Base-by-base conservation (phyloP, 2,113 vertebrate species). In the Phaethornis superciliosus region DNA sequence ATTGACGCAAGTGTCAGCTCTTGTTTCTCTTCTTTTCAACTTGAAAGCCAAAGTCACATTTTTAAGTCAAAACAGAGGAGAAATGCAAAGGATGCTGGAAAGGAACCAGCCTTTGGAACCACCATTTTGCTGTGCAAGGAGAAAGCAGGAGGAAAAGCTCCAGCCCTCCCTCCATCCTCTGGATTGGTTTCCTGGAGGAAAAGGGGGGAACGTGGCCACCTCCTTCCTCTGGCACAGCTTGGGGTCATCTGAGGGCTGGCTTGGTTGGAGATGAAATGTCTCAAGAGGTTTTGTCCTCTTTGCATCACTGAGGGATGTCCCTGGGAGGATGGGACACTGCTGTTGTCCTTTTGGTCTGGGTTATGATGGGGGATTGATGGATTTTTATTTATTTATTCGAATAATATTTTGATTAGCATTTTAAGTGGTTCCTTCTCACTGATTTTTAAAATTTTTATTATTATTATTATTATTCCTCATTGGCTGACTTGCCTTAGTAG, bases 31-130 rank as follows among this genome's bases (percentile, higher is more conserved):
- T 51, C 85, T 27, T 40, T 82, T 76, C n/a, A 47, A 87, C 62
- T 64, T 68, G 81, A 94, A 95, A 94, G 75, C 78, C 65, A 72
- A 92, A 95, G 75, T 69, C 93, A 89, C 65, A 77, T 64, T 92
- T 92, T 89, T 30, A 56, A 95, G 18, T 47, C 62, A 68, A 94
- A 94, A 64, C 27, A n/a, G 70, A 89, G 71, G 27, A 40, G 75
- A 92, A 91, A 37, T 51, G 71, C 47, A 23, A 72, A 23, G 37
- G 69, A 22, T 77, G 55, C 51, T 91, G 95, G 94, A 83, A 83
- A 51, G 49, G 62, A 90, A 52, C n/a, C 63, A 77, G 51, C 3
- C 0, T 37, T 82, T 85, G 83, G 83, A 88, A 42, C 19, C 56
- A 46, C 42, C 23, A 3, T 86, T 94, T 86, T 77, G 46, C 80